These are phyloP conservation scores for Diplosoma virens DNA, from an alignment of 23 tunicate species.

Conservation along the genomic window DNA sequence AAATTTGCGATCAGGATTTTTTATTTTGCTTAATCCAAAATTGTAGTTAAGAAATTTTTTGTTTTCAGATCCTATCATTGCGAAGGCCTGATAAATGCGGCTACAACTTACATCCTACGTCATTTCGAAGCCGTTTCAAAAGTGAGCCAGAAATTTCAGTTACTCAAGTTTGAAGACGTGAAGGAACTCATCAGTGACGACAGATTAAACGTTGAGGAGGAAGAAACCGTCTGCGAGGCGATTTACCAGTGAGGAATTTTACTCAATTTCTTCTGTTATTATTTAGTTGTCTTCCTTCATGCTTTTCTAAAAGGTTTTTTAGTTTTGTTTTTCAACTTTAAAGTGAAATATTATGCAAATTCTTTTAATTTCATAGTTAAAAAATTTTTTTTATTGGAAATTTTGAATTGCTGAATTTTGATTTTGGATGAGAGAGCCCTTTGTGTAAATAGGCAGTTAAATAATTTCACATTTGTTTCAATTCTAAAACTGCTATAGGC, in stretches of 20 bases:
- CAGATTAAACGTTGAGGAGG: slow-evolving; percentile 67
- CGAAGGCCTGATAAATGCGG: slow-evolving; percentile 35
- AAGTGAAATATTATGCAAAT: neutral
- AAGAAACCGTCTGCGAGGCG: slow-evolving; percentile 86
- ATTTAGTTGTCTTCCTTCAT: too few relatives aligned
- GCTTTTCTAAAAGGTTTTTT: neutral
- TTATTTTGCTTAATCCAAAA: too few relatives aligned
- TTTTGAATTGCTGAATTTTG: too few relatives aligned
- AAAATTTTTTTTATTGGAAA: too few relatives aligned
- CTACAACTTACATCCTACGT: slow-evolving; percentile 54
- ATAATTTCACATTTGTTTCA: too few relatives aligned
- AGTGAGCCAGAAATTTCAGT: slow-evolving; percentile 61
- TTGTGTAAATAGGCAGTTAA: too few relatives aligned
- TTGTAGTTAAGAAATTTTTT: too few relatives aligned
- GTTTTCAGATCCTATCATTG: slow-evolving; percentile 64
- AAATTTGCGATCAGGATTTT: too few relatives aligned
- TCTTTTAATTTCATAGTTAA: too few relatives aligned
- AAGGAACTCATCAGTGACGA: slow-evolving; percentile 60
- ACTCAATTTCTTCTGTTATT: neutral
- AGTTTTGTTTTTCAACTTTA: neutral
- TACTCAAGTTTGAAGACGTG: slow-evolving; percentile 52
- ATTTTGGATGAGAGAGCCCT: too few relatives aligned
- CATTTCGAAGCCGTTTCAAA: slow-evolving; percentile 69
- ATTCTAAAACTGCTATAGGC: too few relatives aligned
- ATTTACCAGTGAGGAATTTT: slow-evolving; percentile 45